phyloP scores from a whole-genome alignment of 2,797 vertebrate genomes.

The Tapirus indicus region DNA sequence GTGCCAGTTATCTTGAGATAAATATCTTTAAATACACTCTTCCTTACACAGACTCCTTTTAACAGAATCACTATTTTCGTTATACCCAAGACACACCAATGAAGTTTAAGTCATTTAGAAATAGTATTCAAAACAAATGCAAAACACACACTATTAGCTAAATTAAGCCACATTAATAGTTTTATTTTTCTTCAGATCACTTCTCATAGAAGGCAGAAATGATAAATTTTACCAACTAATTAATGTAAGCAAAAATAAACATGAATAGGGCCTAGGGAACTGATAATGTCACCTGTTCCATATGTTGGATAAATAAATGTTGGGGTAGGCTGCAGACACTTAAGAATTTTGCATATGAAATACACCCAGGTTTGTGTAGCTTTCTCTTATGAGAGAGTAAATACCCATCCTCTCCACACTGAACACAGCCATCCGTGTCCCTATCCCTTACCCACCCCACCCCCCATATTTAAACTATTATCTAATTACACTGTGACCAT shows the following conservation, averaged over 20 bases:
- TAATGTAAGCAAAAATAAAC: conserved; percentile 87
- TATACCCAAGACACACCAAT: background rate
- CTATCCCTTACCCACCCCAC: too few relatives aligned
- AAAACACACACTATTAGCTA: background rate
- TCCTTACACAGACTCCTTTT: background rate
- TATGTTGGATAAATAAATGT: background rate
- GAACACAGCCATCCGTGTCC: background rate
- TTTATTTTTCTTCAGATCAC: background rate
- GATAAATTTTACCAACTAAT: conserved; percentile 86
- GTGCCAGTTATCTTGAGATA: background rate
- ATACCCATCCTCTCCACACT: conserved; percentile 14
- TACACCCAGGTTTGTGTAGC: background rate
- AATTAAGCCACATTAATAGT: background rate
- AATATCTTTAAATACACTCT: background rate
- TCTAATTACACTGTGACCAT: conserved; percentile 77
- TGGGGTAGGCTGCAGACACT: background rate
- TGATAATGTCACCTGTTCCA: conserved; percentile 79
- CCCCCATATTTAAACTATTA: conserved; percentile 64
- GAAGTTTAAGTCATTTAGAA: conserved; percentile 16
- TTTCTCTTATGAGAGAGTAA: conserved; percentile 15
- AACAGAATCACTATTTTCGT: conserved; percentile 36
- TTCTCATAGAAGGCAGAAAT: conserved; percentile 43
- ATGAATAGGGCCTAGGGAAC: conserved; percentile 85
- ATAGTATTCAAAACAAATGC: conserved; percentile 14
- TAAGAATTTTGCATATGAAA: background rate